Conservation (phyloP, 2,797 vertebrate species). For the Rachycentron canadum region DNA sequence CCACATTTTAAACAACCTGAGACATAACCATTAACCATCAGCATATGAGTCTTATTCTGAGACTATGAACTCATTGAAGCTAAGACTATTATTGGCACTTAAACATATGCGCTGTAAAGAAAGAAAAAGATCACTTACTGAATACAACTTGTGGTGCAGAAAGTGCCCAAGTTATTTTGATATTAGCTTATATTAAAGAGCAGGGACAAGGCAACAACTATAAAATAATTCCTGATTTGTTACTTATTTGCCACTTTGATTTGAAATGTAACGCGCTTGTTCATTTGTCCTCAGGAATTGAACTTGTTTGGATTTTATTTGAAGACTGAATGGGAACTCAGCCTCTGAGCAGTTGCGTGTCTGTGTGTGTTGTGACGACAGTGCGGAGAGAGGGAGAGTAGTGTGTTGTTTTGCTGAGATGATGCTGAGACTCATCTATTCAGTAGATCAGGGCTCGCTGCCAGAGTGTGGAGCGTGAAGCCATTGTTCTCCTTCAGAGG, state of each 20-base stretch:
- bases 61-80: neutral
- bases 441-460: constrained; percentile 51
- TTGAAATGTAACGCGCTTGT: too few relatives aligned
- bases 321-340: neutral
- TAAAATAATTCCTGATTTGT: too few relatives aligned
- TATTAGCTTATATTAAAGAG: too few relatives aligned
- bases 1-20: neutral
- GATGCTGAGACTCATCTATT: constrained; percentile 71
- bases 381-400: constrained; percentile 62
- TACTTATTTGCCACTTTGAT: too few relatives aligned
- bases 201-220: too few relatives aligned
- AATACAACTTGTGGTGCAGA: too few relatives aligned
- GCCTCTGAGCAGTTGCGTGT: neutral
- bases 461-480: constrained; percentile 44
- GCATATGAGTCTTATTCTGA: neutral
- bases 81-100: neutral
- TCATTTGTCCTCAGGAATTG: too few relatives aligned
- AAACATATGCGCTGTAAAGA: too few relatives aligned
- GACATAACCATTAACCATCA: neutral
- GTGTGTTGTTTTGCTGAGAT: constrained; percentile 60
- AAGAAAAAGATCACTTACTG: too few relatives aligned
- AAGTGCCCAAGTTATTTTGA: too few relatives aligned
- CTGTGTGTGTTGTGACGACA: constrained; percentile 62
- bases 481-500: constrained; percentile 30
- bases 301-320: neutral